phyloP scores from a whole-genome alignment of 2,797 vertebrate species.

The Thaleichthys pacificus region DNA sequence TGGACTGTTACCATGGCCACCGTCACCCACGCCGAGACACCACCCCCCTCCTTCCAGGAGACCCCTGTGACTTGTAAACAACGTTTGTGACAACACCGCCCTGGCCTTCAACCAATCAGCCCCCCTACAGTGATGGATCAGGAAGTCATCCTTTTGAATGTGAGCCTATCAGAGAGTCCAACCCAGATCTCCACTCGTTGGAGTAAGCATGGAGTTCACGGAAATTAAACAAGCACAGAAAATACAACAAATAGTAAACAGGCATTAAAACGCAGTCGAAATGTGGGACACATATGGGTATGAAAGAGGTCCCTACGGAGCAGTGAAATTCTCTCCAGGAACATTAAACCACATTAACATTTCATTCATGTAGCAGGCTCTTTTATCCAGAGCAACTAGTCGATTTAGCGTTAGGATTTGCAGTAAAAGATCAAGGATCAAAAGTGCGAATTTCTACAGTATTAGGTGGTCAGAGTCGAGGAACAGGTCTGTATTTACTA shows the following conservation, averaged over 20 bases:
- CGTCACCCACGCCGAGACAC: conserved; percentile 10
- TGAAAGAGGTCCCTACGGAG: neutral
- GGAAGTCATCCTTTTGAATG: neutral
- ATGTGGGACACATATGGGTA: neutral
- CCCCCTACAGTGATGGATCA: neutral
- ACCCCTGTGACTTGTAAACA: conserved; percentile 3
- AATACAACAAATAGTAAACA: conserved; percentile 19
- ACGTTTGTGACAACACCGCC: neutral
- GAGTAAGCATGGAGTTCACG: conserved; percentile 33
- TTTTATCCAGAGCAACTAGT: too few relatives aligned
- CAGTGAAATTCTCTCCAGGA: neutral
- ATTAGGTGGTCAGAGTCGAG: too few relatives aligned
- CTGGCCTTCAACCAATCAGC: conserved; percentile 4
- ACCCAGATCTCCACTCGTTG: conserved; percentile 14
- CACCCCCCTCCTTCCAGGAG: conserved; percentile 2
- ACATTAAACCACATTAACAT: neutral
- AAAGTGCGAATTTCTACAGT: too few relatives aligned
- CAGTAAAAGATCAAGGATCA: too few relatives aligned
- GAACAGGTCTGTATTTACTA: too few relatives aligned
- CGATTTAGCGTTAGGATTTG: too few relatives aligned
- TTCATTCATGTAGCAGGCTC: neutral
- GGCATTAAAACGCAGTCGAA: conserved; percentile 3
- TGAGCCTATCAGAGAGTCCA: conserved; percentile 21
- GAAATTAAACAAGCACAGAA: conserved; percentile 30
- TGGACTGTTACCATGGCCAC: neutral